Conservation (phyloP, 1,140 invertebrate genomes). For the Prorops nasuta region DNA sequence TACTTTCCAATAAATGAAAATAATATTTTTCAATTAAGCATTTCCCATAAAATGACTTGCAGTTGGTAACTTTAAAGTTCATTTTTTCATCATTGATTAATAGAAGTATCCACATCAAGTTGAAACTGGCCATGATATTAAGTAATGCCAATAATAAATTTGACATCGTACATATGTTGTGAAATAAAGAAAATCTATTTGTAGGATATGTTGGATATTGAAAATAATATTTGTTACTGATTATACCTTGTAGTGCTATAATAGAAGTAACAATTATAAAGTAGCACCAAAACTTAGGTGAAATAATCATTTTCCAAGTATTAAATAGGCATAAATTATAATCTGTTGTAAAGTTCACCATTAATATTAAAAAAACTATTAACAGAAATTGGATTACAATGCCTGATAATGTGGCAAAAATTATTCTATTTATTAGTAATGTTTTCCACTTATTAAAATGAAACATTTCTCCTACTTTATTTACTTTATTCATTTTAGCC, state of each 20-base stretch:
- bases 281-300: constrained; percentile 59
- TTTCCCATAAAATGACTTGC: constrained; percentile 22
- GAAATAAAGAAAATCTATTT: constrained; percentile 63
- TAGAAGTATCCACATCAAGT: constrained; percentile 63
- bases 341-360: constrained; percentile 57
- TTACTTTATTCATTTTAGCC: no score
- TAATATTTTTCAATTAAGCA: constrained; percentile 60
- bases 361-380: constrained; percentile 55
- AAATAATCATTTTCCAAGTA: constrained; percentile 54
- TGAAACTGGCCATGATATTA: constrained; percentile 61
- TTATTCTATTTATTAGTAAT: constrained; percentile 52
- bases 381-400: constrained; percentile 56
- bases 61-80: constrained; percentile 47
- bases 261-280: constrained; percentile 57
- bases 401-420: constrained; percentile 52
- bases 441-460: constrained; percentile 50
- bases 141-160: constrained; percentile 60
- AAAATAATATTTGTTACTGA: constrained; percentile 62
- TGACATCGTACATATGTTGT: constrained; percentile 61
- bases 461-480: no score
- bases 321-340: constrained; percentile 58
- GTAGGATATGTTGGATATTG: constrained; percentile 55
- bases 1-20: constrained; percentile 65
- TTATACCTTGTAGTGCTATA: constrained; percentile 60
- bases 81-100: constrained; percentile 59